Percentiles rank a stretch among this genome's conserved stretches.
phyloP scores from a whole-genome alignment of 1,140 invertebrate genomes.

The Triops cancriformis region DNA sequence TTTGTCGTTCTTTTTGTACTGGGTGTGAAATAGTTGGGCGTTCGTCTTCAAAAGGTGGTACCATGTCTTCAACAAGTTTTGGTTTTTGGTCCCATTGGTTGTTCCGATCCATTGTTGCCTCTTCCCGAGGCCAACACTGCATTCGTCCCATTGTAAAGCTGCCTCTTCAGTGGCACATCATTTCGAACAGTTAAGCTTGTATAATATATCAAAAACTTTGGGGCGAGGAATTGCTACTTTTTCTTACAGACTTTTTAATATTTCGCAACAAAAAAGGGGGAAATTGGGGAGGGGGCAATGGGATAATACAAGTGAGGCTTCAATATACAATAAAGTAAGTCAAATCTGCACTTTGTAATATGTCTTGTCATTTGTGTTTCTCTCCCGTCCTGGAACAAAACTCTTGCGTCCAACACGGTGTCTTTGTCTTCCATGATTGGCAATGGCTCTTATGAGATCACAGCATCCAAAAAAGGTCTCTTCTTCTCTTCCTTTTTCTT shows the following conservation, averaged over 20 bases:
- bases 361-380: neutral
- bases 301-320: neutral
- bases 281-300: neutral
- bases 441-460: conserved; percentile 30
- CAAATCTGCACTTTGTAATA: conserved; percentile 6
- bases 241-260: too few species aligned
- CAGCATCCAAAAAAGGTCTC: conserved; percentile 25
- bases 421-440: conserved; percentile 24
- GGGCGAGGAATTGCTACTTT: too few species aligned
- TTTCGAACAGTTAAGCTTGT: neutral
- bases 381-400: neutral
- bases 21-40: neutral
- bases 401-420: conserved; percentile 8
- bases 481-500: conserved; percentile 3
- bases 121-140: neutral
- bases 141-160: neutral
- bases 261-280: neutral
- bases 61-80: neutral
- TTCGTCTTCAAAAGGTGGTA: neutral
- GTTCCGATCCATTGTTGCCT: neutral
- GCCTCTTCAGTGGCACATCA: neutral
- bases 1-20: neutral
- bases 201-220: too few species aligned
- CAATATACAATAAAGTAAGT: conserved; percentile 14
- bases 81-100: neutral